phyloP scores from a whole-genome alignment of 2,113 vertebrate species.

The Passer domesticus region DNA sequence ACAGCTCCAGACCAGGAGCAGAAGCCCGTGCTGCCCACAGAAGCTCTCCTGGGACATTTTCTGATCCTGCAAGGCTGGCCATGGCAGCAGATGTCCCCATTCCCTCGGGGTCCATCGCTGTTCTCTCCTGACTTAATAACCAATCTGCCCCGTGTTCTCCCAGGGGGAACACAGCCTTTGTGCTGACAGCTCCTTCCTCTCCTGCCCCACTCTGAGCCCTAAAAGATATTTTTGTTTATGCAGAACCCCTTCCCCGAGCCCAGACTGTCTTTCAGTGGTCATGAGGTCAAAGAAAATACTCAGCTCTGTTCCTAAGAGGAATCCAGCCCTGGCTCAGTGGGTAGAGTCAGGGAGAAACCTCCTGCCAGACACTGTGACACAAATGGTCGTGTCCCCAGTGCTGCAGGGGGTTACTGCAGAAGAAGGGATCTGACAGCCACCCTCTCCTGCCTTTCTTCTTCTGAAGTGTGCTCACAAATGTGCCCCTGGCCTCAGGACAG shows the following conservation, averaged over 20 bases:
- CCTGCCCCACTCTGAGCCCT: background rate
- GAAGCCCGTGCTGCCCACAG: background rate
- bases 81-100: slow-evolving; percentile 9
- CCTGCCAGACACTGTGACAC: background rate
- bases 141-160: background rate
- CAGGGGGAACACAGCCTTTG: background rate
- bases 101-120: background rate
- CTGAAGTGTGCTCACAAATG: background rate
- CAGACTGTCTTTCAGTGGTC: background rate
- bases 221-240: background rate
- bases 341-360: background rate
- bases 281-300: background rate
- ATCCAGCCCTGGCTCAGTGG: background rate
- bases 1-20: background rate
- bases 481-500: background rate
- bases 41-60: background rate
- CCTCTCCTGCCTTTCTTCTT: background rate
- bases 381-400: fast-evolving
- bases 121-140: slow-evolving; percentile 18
- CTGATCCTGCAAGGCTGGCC: background rate
- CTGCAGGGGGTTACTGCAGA: background rate
- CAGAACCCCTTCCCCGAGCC: background rate
- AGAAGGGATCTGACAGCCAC: background rate
- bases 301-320: background rate
- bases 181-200: background rate